Percentiles rank a stretch among this genome's conserved stretches.
phyloP scores from a whole-genome alignment of 2,797 vertebrate genomes.

The Oryzias sinensis region DNA sequence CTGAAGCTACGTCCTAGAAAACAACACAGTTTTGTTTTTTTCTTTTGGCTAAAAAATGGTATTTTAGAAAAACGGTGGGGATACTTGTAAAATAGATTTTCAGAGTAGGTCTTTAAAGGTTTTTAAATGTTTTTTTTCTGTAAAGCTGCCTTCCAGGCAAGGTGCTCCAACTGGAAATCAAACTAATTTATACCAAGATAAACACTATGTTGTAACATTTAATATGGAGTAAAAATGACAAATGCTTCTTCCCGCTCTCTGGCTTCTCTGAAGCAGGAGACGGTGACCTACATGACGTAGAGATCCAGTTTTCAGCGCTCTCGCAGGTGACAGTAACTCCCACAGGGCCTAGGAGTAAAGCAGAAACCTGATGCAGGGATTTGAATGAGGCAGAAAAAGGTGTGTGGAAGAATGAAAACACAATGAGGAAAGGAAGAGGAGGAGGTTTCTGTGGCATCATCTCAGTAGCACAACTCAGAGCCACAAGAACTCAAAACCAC shows the following conservation, averaged over 20 bases:
- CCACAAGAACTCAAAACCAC: background rate
- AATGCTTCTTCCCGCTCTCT: constrained; percentile 28
- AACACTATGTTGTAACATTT: no score
- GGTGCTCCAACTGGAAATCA: no score
- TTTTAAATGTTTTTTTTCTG: no score
- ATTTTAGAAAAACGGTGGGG: no score
- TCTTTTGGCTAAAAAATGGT: no score
- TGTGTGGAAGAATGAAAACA: constrained; percentile 11
- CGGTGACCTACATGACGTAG: constrained; percentile 48
- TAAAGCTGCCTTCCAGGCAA: no score
- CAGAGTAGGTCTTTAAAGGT: no score
- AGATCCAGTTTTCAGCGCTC: constrained; percentile 10
- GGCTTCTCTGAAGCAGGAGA: constrained; percentile 38
- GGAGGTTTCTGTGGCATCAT: constrained; percentile 6
- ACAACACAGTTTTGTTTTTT: no score
- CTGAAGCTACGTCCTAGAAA: no score
- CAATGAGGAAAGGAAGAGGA: constrained; percentile 1
- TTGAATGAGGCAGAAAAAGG: constrained; percentile 69
- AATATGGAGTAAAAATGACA: constrained; percentile 30
- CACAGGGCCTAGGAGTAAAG: constrained; percentile 51
- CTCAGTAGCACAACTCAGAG: constrained; percentile 3
- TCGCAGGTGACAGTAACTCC: constrained; percentile 35
- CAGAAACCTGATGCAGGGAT: constrained; percentile 56
- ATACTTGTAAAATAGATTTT: no score
- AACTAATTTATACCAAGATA: no score